Percentiles rank a stretch among this genome's conserved stretches.
These are phyloP conservation scores for Idris sp. DNA, from an alignment of 1,140 invertebrate species.

Conservation along the genomic window DNA sequence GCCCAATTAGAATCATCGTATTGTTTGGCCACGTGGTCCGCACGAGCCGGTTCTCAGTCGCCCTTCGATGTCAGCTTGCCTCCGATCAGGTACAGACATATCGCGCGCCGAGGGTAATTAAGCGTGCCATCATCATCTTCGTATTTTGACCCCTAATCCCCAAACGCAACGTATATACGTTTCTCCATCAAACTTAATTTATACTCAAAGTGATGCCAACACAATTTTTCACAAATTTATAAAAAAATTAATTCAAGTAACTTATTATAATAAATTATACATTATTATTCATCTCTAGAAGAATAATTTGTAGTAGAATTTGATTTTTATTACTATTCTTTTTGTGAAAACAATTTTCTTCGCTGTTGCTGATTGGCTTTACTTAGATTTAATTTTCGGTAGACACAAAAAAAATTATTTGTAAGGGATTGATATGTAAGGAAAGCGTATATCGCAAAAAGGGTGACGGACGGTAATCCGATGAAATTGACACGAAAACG, in stretches of 20 bases:
- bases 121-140: conserved; percentile 35
- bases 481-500: conserved; percentile 73
- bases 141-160: conserved; percentile 28
- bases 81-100: conserved; percentile 56
- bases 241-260: too few species aligned
- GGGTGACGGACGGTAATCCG: conserved; percentile 69
- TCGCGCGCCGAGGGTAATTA: conserved; percentile 45
- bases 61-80: conserved; percentile 45
- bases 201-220: too few species aligned
- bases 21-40: conserved; percentile 70
- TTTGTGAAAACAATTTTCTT: too few species aligned
- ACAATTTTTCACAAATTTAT: too few species aligned
- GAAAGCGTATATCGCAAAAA: conserved; percentile 39
- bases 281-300: too few species aligned
- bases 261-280: too few species aligned
- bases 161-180: conserved; percentile 3
- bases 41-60: conserved; percentile 65
- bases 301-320: too few species aligned
- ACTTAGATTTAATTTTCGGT: too few species aligned
- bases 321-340: too few species aligned
- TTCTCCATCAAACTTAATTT: conserved; percentile 41
- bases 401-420: too few species aligned
- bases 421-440: conserved; percentile 44
- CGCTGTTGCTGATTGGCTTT: too few species aligned
- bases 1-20: conserved; percentile 70